phyloP scores from a whole-genome alignment of 2,888 invertebrate species.

The Agrochola circellaris region DNA sequence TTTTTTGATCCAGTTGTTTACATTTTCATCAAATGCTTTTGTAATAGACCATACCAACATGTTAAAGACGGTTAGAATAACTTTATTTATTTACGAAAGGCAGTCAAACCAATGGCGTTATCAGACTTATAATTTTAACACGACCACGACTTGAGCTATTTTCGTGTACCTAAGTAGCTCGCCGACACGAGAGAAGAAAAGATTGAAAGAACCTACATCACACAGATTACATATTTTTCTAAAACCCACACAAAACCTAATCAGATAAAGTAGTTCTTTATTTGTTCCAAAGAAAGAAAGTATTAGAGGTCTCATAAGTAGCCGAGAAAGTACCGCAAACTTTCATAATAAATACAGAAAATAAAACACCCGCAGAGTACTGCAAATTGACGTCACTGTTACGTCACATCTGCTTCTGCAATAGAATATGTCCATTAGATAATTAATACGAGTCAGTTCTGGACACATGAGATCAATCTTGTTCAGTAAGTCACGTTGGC shows the following conservation, averaged over 20 bases:
- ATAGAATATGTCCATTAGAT: conserved; percentile 18
- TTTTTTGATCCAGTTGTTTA: too few relatives aligned
- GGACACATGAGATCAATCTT: conserved; percentile 12
- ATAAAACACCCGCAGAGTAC: conserved; percentile 12
- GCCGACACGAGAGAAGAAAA: neutral
- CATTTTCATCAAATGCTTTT: too few relatives aligned
- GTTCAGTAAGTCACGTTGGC: neutral
- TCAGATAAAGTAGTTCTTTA: conserved; percentile 37
- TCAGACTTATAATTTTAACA: neutral
- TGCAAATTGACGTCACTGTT: conserved; percentile 37
- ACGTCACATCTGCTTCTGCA: conserved; percentile 7
- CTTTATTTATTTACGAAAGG: too few relatives aligned
- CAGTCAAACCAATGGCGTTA: too few relatives aligned
- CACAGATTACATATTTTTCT: neutral
- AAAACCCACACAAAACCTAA: conserved; percentile 22
- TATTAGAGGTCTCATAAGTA: conserved; percentile 13
- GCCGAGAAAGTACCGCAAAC: conserved; percentile 8
- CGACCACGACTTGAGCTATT: neutral
- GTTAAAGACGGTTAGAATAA: too few relatives aligned
- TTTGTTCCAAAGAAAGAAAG: conserved; percentile 13
- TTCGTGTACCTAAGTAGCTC: neutral
- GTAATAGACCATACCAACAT: too few relatives aligned
- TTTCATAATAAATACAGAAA: conserved; percentile 32
- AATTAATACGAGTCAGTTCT: conserved; percentile 19
- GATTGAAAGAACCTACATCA: too few relatives aligned